Evolutionary conservation across 1,140 invertebrate species (phyloP).

Genomic region (Lordiphosa collinella): DNA sequence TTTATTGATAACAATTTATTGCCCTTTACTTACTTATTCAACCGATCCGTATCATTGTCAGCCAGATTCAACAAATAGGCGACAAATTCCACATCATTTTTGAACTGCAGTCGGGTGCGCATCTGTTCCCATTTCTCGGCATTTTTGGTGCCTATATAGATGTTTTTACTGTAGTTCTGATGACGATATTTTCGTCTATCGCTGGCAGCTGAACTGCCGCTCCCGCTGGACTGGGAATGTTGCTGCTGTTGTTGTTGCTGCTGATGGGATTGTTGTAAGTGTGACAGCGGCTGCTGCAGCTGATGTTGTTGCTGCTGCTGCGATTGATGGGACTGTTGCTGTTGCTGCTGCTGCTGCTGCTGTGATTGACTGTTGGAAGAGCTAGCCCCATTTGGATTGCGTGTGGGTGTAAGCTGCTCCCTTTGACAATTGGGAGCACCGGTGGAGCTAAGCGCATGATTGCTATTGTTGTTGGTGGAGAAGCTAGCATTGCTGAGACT

Average conservation of each 20-base stretch:
- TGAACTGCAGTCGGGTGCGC: constrained; percentile 74
- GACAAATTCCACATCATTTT: constrained; percentile 80
- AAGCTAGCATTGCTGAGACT: constrained; percentile 63
- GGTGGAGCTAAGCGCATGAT: constrained; percentile 46
- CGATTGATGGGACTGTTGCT: too few species aligned
- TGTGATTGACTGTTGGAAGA: constrained; percentile 5
- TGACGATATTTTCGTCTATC: constrained; percentile 74
- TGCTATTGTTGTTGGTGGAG: constrained; percentile 65
- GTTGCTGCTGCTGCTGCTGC: constrained; percentile 6
- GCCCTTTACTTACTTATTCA: constrained; percentile 79
- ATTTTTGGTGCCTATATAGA: constrained; percentile 80
- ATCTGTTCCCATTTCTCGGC: constrained; percentile 80
- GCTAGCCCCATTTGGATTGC: constrained; percentile 12
- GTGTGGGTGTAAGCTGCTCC: constrained; percentile 8
- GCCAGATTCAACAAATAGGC: constrained; percentile 80
- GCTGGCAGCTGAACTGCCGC: constrained; percentile 53
- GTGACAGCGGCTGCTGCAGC: constrained; percentile 21
- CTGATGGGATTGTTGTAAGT: constrained; percentile 24
- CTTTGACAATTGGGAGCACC: constrained; percentile 1
- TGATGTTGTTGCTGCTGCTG: constrained; percentile 20
- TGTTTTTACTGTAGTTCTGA: constrained; percentile 79
- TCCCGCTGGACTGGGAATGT: constrained; percentile 22
- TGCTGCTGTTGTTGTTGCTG: constrained; percentile 21
- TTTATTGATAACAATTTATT: too few species aligned
- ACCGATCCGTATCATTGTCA: constrained; percentile 78